phyloP scores from a whole-genome alignment of 2,888 invertebrate genomes.

The Scrobipalpa costella region DNA sequence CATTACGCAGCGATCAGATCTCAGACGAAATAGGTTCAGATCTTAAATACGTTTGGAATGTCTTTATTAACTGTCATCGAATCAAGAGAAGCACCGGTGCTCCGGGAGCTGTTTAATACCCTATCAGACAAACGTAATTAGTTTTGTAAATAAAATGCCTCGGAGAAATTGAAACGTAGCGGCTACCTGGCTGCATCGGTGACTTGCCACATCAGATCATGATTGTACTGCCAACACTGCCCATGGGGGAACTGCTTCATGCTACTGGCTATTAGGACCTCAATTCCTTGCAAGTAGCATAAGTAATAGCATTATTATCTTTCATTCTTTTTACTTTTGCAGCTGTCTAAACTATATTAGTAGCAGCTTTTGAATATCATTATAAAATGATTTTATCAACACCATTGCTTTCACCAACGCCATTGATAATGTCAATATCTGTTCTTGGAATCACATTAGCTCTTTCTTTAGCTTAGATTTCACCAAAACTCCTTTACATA shows the following conservation, averaged over 20 bases:
- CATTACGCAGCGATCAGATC: conserved; percentile 60
- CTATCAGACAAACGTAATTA: conserved; percentile 80
- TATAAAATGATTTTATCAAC: neutral
- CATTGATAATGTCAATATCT: neutral
- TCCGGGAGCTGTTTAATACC: conserved; percentile 73
- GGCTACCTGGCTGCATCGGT: conserved; percentile 72
- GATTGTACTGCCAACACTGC: conserved; percentile 52
- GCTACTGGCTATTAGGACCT: conserved; percentile 5
- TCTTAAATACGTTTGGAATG: conserved; percentile 72
- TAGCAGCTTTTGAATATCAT: neutral
- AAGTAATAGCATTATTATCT: too few species aligned
- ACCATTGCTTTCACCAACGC: neutral
- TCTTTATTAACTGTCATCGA: conserved; percentile 79
- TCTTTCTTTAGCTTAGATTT: too few species aligned
- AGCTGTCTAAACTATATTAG: neutral
- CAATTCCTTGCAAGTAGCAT: conserved; percentile 18
- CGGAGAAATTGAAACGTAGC: conserved; percentile 78
- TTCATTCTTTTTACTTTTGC: neutral
- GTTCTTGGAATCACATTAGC: too few species aligned
- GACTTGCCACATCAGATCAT: conserved; percentile 72
- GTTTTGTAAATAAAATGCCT: conserved; percentile 81
- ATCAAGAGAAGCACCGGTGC: conserved; percentile 68
- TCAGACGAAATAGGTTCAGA: conserved; percentile 62
- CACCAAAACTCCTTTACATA: too few species aligned
- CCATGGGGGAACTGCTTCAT: conserved; percentile 25